Conservation (phyloP, 2,797 vertebrate genomes). For the Mallotus villosus region DNA sequence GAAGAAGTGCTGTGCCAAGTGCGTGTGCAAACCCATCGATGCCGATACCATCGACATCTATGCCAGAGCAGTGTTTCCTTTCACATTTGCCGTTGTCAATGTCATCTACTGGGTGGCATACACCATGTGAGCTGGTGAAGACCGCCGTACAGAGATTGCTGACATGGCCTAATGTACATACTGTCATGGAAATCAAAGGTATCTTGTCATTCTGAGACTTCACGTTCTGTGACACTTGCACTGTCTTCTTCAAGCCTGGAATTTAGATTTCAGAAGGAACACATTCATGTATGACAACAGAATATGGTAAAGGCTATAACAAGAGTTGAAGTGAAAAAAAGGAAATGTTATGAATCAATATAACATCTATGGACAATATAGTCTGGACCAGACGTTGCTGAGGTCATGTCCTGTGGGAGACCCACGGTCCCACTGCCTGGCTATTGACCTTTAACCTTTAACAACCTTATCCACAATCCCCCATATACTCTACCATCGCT, state of each 20-base stretch:
- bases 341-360: constrained; percentile 26
- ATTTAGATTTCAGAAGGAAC: constrained; percentile 24
- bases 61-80: constrained; percentile 92
- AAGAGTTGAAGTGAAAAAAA: not conserved
- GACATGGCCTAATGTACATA: constrained; percentile 51
- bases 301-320: not conserved
- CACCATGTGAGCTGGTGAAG: constrained; percentile 80
- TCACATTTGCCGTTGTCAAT: constrained; percentile 94
- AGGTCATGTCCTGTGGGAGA: constrained; percentile 29
- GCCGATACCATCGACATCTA: constrained; percentile 98
- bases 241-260: constrained; percentile 46
- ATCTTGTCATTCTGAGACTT: constrained; percentile 39
- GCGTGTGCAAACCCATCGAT: constrained; percentile 90
- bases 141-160: not conserved
- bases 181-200: not conserved
- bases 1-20: constrained; percentile 83
- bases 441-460: not conserved
- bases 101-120: constrained; percentile 98
- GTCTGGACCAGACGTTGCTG: not conserved
- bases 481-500: not conserved
- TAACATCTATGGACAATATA: constrained; percentile 25
- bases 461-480: not conserved
- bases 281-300: constrained; percentile 17
- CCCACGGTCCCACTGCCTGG: constrained; percentile 14
- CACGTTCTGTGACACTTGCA: not conserved